Evolutionary conservation across 2,888 invertebrate species (phyloP).

Genomic region (Acrobasis repandana): DNA sequence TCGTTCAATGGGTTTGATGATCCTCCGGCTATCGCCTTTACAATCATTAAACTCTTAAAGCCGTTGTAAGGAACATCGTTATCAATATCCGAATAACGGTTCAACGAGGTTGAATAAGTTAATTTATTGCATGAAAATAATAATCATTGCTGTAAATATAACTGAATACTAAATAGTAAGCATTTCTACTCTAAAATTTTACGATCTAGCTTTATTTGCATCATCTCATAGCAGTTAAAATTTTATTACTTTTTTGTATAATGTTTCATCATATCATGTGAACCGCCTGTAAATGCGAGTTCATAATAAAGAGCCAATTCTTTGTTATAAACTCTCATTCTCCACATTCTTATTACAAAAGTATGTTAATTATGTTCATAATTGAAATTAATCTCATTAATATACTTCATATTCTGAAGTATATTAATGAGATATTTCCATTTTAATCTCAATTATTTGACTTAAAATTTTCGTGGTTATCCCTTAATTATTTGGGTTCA

Average conservation of each 20-base stretch:
- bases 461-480: neutral
- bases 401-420: neutral
- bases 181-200: no score
- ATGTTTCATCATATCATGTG: no score
- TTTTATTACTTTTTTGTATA: no score
- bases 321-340: neutral
- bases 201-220: neutral
- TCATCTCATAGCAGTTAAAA: no score
- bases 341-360: neutral
- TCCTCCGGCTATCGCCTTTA: slow-evolving; percentile 15
- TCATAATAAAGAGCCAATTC: neutral
- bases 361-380: neutral
- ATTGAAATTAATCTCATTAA: no score
- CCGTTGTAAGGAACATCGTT: slow-evolving; percentile 5
- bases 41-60: slow-evolving; percentile 19
- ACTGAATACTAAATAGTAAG: no score
- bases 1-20: slow-evolving; percentile 21
- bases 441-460: neutral
- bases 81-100: neutral
- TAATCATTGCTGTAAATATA: neutral
- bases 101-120: neutral
- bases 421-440: neutral
- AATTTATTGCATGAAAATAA: neutral
- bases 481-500: slow-evolving; percentile 5
- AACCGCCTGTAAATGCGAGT: no score